Evolutionary conservation across 2,113 vertebrate genomes (phyloP).

Genomic region (Eonycteris spelaea): DNA sequence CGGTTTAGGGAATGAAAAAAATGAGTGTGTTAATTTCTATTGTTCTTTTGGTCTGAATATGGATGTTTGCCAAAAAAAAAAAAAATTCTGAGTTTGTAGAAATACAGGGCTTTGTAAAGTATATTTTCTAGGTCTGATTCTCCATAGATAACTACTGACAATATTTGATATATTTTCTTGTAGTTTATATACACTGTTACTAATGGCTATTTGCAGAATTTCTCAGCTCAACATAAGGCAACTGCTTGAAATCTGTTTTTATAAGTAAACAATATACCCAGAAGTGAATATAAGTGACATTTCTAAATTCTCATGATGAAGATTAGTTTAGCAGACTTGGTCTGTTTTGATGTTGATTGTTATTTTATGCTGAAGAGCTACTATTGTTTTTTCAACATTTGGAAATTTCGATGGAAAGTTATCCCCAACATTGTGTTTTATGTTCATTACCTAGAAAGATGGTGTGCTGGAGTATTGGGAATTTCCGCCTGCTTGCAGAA

Average conservation of each 20-base stretch:
- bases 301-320: neutral
- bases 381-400: neutral
- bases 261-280: neutral
- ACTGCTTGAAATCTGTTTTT: neutral
- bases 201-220: neutral
- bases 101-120: neutral
- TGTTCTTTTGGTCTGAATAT: neutral
- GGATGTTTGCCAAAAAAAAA: neutral
- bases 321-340: neutral
- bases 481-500: constrained; percentile 97
- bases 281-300: neutral
- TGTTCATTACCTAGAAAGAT: constrained; percentile 83
- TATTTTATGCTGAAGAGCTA: neutral
- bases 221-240: neutral
- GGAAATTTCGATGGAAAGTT: neutral
- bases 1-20: neutral
- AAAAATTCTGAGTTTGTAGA: neutral
- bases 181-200: neutral
- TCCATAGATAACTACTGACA: neutral
- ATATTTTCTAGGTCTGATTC: neutral
- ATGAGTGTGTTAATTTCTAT: neutral
- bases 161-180: neutral
- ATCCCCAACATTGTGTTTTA: constrained; percentile 47
- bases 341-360: neutral
- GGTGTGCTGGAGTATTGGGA: constrained; percentile 95